phyloP scores from a whole-genome alignment of 2,888 invertebrate species.

The Nysson spinosus region DNA sequence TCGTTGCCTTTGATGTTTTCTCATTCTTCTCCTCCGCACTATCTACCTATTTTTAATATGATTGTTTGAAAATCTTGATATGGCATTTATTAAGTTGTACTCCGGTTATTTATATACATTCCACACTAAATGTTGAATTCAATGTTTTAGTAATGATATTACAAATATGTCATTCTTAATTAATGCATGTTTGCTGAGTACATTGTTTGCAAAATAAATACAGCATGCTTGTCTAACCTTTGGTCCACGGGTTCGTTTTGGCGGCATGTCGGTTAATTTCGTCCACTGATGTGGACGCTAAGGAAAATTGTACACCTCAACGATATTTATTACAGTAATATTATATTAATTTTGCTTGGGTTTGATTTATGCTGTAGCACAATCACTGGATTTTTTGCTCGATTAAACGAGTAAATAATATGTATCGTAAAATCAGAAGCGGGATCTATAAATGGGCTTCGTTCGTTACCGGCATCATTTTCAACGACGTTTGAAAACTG shows the following conservation, averaged over 20 bases:
- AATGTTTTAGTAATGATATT: constrained; percentile 1
- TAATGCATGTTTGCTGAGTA: neutral
- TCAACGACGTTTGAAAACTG: constrained; percentile 33
- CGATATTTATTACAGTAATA: neutral
- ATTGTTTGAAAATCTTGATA: no score
- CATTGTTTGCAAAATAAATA: neutral
- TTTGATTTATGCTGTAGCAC: neutral
- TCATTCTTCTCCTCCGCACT: constrained; percentile 70
- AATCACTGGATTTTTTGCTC: neutral
- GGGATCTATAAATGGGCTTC: neutral
- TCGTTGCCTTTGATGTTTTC: constrained; percentile 69
- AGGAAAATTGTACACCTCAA: constrained; percentile 10
- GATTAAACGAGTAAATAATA: neutral
- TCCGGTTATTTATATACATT: no score
- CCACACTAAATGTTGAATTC: constrained; percentile 1
- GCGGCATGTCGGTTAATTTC: constrained; percentile 58
- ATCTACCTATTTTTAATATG: constrained; percentile 23
- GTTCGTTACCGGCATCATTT: constrained; percentile 8
- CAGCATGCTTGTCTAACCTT: constrained; percentile 60
- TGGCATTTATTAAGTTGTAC: no score
- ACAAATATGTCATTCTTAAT: neutral
- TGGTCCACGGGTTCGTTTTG: constrained; percentile 59
- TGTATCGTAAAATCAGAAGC: constrained; percentile 1
- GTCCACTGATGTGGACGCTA: constrained; percentile 10
- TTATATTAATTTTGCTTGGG: neutral